Conservation (phyloP, 2,888 invertebrate species). For the Disparrhopalites patrizii region DNA sequence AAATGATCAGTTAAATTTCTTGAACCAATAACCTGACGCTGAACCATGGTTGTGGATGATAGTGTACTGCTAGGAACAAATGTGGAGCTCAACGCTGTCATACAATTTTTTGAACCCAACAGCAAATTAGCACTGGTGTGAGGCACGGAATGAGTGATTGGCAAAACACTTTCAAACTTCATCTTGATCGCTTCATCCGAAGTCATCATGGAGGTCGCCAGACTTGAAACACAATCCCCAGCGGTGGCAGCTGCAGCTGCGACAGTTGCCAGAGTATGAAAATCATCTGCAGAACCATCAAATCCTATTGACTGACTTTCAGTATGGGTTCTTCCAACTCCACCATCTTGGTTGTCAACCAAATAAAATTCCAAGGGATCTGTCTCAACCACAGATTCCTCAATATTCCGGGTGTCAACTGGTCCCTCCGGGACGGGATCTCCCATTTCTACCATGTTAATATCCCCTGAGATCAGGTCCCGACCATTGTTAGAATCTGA, state of each 20-base stretch:
- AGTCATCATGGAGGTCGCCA: too few species aligned
- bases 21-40: too few species aligned
- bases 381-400: not conserved
- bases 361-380: constrained; percentile 3
- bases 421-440: not conserved
- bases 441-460: not conserved
- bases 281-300: not conserved
- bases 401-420: not conserved
- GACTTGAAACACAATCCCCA: too few species aligned
- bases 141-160: not conserved
- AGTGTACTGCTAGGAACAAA: too few species aligned
- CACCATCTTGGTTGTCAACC: not conserved
- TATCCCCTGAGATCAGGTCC: not conserved
- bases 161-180: not conserved
- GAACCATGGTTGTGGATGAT: too few species aligned
- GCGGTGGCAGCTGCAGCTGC: constrained; percentile 6
- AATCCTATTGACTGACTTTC: not conserved
- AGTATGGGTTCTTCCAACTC: not conserved
- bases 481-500: not conserved
- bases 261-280: constrained; percentile 2
- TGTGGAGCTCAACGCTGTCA: too few species aligned
- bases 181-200: too few species aligned
- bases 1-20: too few species aligned
- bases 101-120: too few species aligned
- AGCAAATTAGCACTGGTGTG: too few species aligned